Conservation (phyloP, 2,113 vertebrate genomes). For the Eidolon helvum region DNA sequence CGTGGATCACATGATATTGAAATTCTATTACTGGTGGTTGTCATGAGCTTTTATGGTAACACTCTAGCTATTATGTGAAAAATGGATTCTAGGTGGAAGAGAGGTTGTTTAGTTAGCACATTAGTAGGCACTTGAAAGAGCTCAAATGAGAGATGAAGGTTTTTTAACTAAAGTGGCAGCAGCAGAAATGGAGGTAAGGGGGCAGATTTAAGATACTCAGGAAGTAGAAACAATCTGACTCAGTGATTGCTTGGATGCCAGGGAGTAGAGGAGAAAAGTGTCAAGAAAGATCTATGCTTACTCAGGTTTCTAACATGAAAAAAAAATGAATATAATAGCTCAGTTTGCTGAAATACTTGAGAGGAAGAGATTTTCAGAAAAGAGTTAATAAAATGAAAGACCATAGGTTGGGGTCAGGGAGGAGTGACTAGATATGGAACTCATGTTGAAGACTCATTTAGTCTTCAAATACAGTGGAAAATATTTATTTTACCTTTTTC, state of each 20-base stretch:
- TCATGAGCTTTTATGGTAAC: not conserved
- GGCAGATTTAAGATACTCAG: not conserved
- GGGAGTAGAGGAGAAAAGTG: not conserved
- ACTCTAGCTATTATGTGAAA: not conserved
- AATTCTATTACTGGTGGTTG: not conserved
- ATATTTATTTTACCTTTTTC: constrained; percentile 9
- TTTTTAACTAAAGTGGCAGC: not conserved
- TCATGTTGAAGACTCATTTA: not conserved
- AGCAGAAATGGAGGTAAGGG: not conserved
- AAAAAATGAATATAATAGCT: not conserved
- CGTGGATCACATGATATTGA: not conserved
- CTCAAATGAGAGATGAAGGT: not conserved
- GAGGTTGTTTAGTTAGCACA: not conserved
- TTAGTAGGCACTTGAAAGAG: not conserved
- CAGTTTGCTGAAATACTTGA: not conserved
- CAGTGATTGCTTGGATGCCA: not conserved
- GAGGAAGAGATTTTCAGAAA: not conserved
- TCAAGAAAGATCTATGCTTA: not conserved
- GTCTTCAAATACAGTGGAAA: not conserved
- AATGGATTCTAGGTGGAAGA: not conserved
- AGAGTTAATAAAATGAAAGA: not conserved
- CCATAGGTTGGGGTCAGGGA: not conserved
- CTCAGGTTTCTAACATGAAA: not conserved
- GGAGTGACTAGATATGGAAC: not conserved
- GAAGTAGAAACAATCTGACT: not conserved